phyloP scores from a whole-genome alignment of 2,888 invertebrate genomes.

The Chelonus formosanus region DNA sequence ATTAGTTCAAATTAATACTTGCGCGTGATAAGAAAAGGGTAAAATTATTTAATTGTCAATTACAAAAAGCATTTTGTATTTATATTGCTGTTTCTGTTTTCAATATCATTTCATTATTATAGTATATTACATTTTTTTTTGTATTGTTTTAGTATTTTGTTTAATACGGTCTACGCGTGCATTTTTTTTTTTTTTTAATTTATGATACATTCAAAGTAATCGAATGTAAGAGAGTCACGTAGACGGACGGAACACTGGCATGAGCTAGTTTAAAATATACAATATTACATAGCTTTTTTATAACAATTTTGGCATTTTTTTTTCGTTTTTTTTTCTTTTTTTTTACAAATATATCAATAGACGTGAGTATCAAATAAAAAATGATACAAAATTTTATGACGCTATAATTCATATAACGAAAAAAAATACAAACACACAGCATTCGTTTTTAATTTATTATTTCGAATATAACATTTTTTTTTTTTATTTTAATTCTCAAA shows the following conservation, averaged over 20 bases:
- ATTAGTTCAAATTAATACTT: slow-evolving; percentile 59
- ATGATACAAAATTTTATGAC: too few relatives aligned
- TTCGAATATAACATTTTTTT: too few relatives aligned
- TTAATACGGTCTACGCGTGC: slow-evolving; percentile 21
- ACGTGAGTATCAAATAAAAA: slow-evolving; percentile 3
- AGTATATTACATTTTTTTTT: slow-evolving; percentile 22
- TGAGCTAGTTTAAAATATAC: slow-evolving; percentile 28
- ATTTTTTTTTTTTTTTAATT: slow-evolving; percentile 19
- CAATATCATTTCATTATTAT: slow-evolving; percentile 23
- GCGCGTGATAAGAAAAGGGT: slow-evolving; percentile 48
- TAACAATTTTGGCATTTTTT: too few relatives aligned
- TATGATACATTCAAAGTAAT: slow-evolving; percentile 28
- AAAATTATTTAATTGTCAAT: slow-evolving; percentile 27
- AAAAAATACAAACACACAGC: slow-evolving; percentile 12
- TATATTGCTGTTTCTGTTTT: slow-evolving; percentile 23
- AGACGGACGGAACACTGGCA: slow-evolving; percentile 49
- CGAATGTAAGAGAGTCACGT: slow-evolving; percentile 41
- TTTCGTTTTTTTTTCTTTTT: slow-evolving; percentile 20
- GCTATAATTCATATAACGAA: neutral
- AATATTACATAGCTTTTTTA: slow-evolving; percentile 22
- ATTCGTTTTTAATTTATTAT: slow-evolving; percentile 5
- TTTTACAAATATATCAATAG: slow-evolving; percentile 16
- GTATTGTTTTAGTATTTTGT: too few relatives aligned
- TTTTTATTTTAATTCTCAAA: too few relatives aligned
- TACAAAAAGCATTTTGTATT: slow-evolving; percentile 40